Evolutionary conservation across 2,888 invertebrate genomes (phyloP).

Genomic region (Fissipunctia ypsillon): DNA sequence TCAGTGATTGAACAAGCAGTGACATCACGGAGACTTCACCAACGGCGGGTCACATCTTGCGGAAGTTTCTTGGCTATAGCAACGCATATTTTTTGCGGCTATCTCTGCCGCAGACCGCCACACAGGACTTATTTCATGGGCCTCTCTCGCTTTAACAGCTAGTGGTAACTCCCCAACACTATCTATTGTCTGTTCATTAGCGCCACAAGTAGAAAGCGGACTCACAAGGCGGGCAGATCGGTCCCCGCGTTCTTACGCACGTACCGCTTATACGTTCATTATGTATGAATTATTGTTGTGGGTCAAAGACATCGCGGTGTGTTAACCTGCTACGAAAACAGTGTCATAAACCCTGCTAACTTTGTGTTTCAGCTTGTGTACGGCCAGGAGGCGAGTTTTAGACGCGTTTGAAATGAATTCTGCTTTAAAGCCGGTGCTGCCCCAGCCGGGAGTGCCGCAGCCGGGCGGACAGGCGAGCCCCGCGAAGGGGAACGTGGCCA

Average conservation of each 20-base stretch:
- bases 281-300: constrained; percentile 88
- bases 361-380: constrained; percentile 85
- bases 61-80: constrained; percentile 88
- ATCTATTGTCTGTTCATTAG: constrained; percentile 71
- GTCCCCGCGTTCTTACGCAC: constrained; percentile 85
- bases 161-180: constrained; percentile 82
- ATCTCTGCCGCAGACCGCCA: constrained; percentile 78
- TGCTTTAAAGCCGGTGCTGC: constrained; percentile 91
- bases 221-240: constrained; percentile 73
- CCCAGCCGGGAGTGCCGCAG: constrained; percentile 87
- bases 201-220: constrained; percentile 75
- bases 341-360: constrained; percentile 76
- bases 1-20: constrained; percentile 74
- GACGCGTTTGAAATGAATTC: constrained; percentile 90
- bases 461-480: constrained; percentile 86
- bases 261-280: constrained; percentile 81
- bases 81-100: constrained; percentile 90
- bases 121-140: constrained; percentile 82
- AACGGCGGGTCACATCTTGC: constrained; percentile 83
- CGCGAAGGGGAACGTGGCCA: constrained; percentile 86
- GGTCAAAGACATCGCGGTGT: constrained; percentile 87
- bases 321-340: constrained; percentile 80
- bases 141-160: constrained; percentile 77
- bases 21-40: constrained; percentile 74
- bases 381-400: constrained; percentile 68